Evolutionary conservation across 2,888 invertebrate genomes (phyloP), one percentile per base, ranked within the genome.

Genomic region (Protophormia terraenovae): DNA sequence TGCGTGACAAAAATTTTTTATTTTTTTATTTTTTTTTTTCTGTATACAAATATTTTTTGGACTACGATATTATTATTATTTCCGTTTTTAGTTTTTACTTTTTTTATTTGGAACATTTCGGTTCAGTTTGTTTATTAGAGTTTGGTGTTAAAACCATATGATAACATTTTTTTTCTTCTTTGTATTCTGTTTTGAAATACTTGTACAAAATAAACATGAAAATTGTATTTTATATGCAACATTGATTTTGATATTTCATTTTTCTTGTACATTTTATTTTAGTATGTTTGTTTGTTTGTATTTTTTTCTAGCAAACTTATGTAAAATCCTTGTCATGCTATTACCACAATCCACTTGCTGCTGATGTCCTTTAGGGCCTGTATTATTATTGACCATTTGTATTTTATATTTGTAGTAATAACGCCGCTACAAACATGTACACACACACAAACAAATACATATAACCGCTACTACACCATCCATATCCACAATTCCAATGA

Each of bases 1-100:
- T 81, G 84, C 77, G 84, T 84, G 81, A 80, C 79, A 76, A 69
- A 72, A 67, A 62, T 76, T 76, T 84, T 41, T n/a, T n/a, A n/a
- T n/a, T n/a, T 2, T 6, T 71, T 24, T 62, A 71, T 35, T 50
- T 16, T 60, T 55, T 76, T 53, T 67, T 76, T 27, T 24, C 7
- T 47, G n/a, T 16, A 55, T 47, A 10, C 7, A 16, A 12, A 53
- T 16, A 12, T 24, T 35, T 58, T 29, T 29, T 38, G 29, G 27
- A 19, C 38, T 73, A n/a, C n/a, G n/a, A n/a, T n/a, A 19, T 60
- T 75, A 75, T 50, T 75, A 35, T 24, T 12, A 50, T 38, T 50
- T 75, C 38, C 50, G 24, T 35, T 71, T 41, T 62, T 22, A 29
- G 41, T 38, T 45, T 45, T 5, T 19, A 5, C 32, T 29, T 58